These are phyloP conservation scores for Drosophila neonasuta DNA, from an alignment of 2,888 invertebrate species.

Conservation along the genomic window DNA sequence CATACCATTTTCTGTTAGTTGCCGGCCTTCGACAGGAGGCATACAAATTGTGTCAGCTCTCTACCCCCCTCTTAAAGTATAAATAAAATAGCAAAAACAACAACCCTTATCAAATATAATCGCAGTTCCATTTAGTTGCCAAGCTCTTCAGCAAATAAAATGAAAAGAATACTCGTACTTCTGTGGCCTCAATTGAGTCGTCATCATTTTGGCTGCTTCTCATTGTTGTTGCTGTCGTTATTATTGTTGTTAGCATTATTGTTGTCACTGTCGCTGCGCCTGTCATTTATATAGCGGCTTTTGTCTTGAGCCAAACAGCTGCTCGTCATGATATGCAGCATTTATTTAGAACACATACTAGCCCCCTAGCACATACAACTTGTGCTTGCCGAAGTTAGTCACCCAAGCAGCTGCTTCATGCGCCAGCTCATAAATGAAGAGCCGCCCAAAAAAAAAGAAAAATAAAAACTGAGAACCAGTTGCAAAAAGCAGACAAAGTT, in stretches of 20 bases:
- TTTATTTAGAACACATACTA: slow-evolving; percentile 16
- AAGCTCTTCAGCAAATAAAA: slow-evolving; percentile 34
- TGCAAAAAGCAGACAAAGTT: not conserved
- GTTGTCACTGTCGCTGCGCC: slow-evolving; percentile 24
- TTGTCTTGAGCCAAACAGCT: slow-evolving; percentile 68
- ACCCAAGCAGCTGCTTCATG: slow-evolving; percentile 17
- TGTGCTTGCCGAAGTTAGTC: slow-evolving; percentile 12
- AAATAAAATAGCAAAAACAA: slow-evolving; percentile 18
- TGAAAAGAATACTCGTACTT: slow-evolving; percentile 7
- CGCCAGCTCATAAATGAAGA: slow-evolving; percentile 16
- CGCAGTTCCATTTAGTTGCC: slow-evolving; percentile 42
- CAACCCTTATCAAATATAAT: slow-evolving; percentile 60
- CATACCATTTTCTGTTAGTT: slow-evolving; percentile 12
- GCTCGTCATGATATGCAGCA: slow-evolving; percentile 57
- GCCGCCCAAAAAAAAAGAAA: not conserved
- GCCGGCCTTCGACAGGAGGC: slow-evolving; percentile 14
- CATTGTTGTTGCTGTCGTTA: slow-evolving; percentile 19
- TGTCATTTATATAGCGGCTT: slow-evolving; percentile 55
- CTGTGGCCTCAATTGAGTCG: slow-evolving; percentile 59
- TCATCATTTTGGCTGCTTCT: slow-evolving; percentile 38
- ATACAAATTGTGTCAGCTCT: slow-evolving; percentile 41
- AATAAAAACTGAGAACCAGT: slow-evolving; percentile 5
- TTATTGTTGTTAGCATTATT: slow-evolving; percentile 23
- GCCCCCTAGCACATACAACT: not conserved
- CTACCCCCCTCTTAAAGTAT: slow-evolving; percentile 7